A percentile compares a stretch with the other conserved stretches of the same genome.
Conservation (phyloP, 2,797 vertebrate genomes). For the Pseudomugil gertrudae region DNA sequence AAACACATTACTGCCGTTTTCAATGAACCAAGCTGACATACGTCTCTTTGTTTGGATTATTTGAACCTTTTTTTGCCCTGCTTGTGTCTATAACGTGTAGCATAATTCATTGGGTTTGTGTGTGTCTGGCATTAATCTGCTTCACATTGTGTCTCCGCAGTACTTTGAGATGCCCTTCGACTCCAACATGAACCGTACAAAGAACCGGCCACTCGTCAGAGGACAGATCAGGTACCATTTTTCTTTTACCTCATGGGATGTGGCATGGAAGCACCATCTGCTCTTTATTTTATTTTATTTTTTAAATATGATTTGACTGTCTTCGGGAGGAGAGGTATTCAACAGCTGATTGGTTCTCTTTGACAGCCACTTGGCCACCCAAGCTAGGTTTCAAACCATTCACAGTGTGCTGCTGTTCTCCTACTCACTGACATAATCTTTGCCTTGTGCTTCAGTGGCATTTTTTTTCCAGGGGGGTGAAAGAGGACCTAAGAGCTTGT, state of each 20-base stretch:
- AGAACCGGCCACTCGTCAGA: slow-evolving; percentile 95
- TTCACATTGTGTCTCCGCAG: slow-evolving; percentile 79
- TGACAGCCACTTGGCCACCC: slow-evolving; percentile 19
- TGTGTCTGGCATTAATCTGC: slow-evolving; percentile 20
- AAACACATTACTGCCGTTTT: background rate
- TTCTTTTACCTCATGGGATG: background rate
- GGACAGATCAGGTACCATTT: slow-evolving; percentile 93
- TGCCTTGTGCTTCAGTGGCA: slow-evolving; percentile 1
- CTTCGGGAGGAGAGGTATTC: background rate
- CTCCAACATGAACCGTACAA: slow-evolving; percentile 99
- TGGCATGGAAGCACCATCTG: background rate
- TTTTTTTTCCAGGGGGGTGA: background rate
- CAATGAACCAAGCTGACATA: background rate
- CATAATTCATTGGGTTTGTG: background rate
- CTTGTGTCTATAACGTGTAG: background rate
- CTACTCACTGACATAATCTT: slow-evolving; percentile 29
- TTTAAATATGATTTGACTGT: background rate
- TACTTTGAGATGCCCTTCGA: slow-evolving; percentile 99
- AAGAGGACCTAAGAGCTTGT: slow-evolving; percentile 20
- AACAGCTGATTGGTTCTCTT: slow-evolving; percentile 7
- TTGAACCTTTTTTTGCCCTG: background rate
- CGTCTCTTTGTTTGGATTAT: slow-evolving; percentile 1
- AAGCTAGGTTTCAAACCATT: slow-evolving; percentile 2
- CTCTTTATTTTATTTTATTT: background rate
- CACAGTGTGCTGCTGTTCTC: slow-evolving; percentile 3